Evolutionary conservation across 2,113 vertebrate species (phyloP).

Genomic region (Heptranchias perlo): DNA sequence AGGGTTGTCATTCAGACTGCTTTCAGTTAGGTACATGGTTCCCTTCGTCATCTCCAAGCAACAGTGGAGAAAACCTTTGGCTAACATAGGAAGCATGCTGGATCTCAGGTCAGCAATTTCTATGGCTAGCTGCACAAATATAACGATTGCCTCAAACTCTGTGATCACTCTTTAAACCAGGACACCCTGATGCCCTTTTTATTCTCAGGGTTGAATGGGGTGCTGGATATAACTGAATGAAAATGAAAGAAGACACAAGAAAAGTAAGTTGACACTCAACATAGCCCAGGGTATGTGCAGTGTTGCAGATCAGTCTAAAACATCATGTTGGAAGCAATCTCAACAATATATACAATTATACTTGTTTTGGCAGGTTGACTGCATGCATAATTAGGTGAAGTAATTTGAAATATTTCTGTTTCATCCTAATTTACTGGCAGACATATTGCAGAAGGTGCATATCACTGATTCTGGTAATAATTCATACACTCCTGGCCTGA

Average conservation of each 20-base stretch:
- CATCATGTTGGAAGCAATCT: neutral
- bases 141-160: neutral
- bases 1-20: neutral
- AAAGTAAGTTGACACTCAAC: neutral
- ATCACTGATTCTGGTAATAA: neutral
- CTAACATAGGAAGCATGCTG: neutral
- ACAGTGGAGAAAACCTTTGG: neutral
- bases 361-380: neutral
- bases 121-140: neutral
- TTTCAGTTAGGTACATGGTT: neutral
- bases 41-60: neutral
- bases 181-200: neutral
- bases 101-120: neutral
- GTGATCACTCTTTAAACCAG: neutral
- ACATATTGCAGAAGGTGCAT: neutral
- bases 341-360: neutral
- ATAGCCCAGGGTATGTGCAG: neutral
- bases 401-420: conserved; percentile 15
- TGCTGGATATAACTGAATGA: neutral
- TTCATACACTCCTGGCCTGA: neutral
- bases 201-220: neutral
- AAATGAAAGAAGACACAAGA: neutral
- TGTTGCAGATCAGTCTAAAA: neutral
- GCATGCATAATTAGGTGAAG: neutral
- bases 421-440: neutral